phyloP scores from a whole-genome alignment of 1,140 invertebrate species.

The Neodiprion virginianus region DNA sequence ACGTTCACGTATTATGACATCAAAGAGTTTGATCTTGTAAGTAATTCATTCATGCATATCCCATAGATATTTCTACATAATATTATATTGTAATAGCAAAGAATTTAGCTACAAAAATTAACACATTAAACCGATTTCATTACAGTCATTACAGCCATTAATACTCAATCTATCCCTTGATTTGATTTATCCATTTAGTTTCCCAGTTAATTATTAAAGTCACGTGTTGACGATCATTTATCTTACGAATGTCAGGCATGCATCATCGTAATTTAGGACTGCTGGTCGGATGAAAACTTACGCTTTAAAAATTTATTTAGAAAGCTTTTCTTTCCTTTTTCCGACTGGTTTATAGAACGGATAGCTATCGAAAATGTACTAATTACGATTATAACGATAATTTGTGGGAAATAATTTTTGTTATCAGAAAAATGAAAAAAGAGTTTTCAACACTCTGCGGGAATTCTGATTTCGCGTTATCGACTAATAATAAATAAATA shows the following conservation, averaged over 20 bases:
- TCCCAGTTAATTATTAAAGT: background rate
- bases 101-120: too few species aligned
- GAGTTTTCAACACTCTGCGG: too few species aligned
- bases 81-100: too few species aligned
- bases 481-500: too few species aligned
- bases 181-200: background rate
- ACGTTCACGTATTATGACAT: conserved; percentile 80
- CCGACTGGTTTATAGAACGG: background rate
- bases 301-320: background rate
- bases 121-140: too few species aligned
- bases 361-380: too few species aligned
- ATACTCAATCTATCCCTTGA: background rate
- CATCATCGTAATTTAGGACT: background rate
- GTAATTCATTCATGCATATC: conserved; percentile 21
- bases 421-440: too few species aligned
- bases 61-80: too few species aligned
- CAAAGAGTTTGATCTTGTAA: conserved; percentile 65
- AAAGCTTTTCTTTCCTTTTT: background rate
- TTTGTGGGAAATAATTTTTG: too few species aligned
- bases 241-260: conserved; percentile 10
- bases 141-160: too few species aligned
- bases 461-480: too few species aligned
- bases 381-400: too few species aligned
- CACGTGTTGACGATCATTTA: background rate
- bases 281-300: background rate